A percentile compares a stretch with the other conserved stretches of the same genome.
These are phyloP conservation scores for Camponotus fellah DNA, from an alignment of 2,888 invertebrate species.

Conservation along the genomic window DNA sequence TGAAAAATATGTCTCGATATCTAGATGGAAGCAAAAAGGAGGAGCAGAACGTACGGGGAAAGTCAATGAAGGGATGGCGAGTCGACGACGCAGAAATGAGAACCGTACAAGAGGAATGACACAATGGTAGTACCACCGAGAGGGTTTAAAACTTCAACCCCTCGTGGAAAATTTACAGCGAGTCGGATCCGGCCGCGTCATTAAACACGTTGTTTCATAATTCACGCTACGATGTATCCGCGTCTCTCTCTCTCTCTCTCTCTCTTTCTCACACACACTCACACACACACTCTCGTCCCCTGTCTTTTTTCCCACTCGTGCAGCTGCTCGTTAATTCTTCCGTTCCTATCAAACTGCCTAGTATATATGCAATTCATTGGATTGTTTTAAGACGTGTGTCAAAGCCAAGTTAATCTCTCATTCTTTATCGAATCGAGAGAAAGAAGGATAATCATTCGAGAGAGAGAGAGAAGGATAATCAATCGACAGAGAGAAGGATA, in stretches of 20 bases:
- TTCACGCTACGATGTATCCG: conserved; percentile 80
- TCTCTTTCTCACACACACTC: background rate
- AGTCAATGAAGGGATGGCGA: conserved; percentile 71
- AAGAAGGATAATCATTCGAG: background rate
- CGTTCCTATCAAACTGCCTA: conserved; percentile 4
- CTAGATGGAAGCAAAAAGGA: conserved; percentile 34
- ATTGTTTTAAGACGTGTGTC: conserved; percentile 40
- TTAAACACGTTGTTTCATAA: conserved; percentile 86
- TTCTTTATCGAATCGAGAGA: conserved; percentile 5
- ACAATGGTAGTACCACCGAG: conserved; percentile 73
- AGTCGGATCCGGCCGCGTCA: conserved; percentile 84
- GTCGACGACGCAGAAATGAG: conserved; percentile 72
- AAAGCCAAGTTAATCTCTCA: conserved; percentile 33
- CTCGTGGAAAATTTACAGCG: conserved; percentile 83
- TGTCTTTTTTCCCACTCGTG: background rate
- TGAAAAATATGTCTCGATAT: conserved; percentile 78
- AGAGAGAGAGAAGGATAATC: too few species aligned
- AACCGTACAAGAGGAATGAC: conserved; percentile 78
- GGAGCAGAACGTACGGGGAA: conserved; percentile 72
- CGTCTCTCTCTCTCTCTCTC: conserved; percentile 38
- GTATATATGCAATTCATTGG: background rate
- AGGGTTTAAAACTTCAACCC: conserved; percentile 80
- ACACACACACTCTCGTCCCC: background rate
- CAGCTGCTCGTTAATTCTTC: conserved; percentile 34
- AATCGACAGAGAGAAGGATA: too few species aligned